phyloP scores from a whole-genome alignment of 2,888 invertebrate species.

The Acanthoscelides obtectus region DNA sequence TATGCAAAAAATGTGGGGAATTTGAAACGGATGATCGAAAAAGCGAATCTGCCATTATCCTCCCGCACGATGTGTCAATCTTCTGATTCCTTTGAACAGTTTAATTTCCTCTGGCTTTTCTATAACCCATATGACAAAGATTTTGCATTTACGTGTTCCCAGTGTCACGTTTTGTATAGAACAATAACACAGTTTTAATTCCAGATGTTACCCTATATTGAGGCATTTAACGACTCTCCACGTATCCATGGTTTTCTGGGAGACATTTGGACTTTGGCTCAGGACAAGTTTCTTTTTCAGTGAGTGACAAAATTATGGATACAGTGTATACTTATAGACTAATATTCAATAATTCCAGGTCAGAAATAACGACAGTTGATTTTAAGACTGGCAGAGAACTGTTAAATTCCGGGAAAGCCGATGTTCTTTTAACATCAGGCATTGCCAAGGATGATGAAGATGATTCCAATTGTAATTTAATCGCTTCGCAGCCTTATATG shows the following conservation, averaged over 20 bases:
- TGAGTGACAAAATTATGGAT: neutral
- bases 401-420: slow-evolving; percentile 32
- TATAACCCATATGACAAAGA: too few species aligned
- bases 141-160: too few species aligned
- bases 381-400: slow-evolving; percentile 27
- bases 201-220: neutral
- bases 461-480: slow-evolving; percentile 19
- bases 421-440: slow-evolving; percentile 38
- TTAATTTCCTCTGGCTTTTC: too few species aligned
- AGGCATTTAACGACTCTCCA: neutral
- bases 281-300: neutral
- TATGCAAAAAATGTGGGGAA: too few species aligned
- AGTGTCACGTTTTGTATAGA: too few species aligned
- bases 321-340: neutral
- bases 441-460: slow-evolving; percentile 21
- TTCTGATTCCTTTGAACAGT: too few species aligned
- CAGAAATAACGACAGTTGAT: neutral
- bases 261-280: neutral
- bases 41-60: too few species aligned
- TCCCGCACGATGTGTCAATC: too few species aligned
- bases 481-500: slow-evolving; percentile 41
- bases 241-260: neutral
- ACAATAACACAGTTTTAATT: too few species aligned
- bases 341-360: neutral
- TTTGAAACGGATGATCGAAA: too few species aligned